Evolutionary conservation across 2,888 invertebrate species (phyloP).

Genomic region (Globia sparganii): DNA sequence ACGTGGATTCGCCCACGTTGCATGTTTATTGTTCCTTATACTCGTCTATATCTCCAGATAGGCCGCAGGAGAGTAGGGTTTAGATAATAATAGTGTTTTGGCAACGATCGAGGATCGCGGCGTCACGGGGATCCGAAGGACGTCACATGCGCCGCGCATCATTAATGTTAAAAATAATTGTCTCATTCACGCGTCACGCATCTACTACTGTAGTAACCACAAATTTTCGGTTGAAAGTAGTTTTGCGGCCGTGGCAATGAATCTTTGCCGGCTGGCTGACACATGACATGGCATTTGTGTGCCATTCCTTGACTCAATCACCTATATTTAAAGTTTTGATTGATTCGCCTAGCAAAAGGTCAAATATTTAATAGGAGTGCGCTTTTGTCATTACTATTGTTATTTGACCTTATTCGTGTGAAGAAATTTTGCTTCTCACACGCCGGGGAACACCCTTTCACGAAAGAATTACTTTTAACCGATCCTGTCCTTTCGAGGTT

Average conservation of each 20-base stretch:
- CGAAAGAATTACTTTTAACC: conserved; percentile 12
- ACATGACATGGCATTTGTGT: conserved; percentile 73
- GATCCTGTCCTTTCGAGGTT: conserved; percentile 48
- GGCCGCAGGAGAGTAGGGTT: conserved; percentile 61
- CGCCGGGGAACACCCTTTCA: background rate
- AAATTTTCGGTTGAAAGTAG: conserved; percentile 86
- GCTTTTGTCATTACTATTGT: conserved; percentile 17
- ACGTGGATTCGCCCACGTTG: conserved; percentile 33
- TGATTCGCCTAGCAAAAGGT: conserved; percentile 13
- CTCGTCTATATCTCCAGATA: conserved; percentile 48
- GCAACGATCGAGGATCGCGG: conserved; percentile 73
- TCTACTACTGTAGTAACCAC: conserved; percentile 88
- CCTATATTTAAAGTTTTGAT: conserved; percentile 51
- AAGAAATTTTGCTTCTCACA: background rate
- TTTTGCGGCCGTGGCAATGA: conserved; percentile 83
- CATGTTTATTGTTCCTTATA: conserved; percentile 38
- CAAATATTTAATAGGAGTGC: conserved; percentile 1
- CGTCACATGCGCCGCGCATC: conserved; percentile 75
- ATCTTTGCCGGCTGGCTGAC: conserved; percentile 72
- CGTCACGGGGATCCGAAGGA: conserved; percentile 66
- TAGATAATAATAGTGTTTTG: conserved; percentile 80
- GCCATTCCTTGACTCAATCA: conserved; percentile 65
- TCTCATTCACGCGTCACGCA: conserved; percentile 86
- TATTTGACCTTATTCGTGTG: background rate
- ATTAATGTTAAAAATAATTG: conserved; percentile 88